phyloP scores from a whole-genome alignment of 2,888 invertebrate species.

The Plagodis pulveraria region DNA sequence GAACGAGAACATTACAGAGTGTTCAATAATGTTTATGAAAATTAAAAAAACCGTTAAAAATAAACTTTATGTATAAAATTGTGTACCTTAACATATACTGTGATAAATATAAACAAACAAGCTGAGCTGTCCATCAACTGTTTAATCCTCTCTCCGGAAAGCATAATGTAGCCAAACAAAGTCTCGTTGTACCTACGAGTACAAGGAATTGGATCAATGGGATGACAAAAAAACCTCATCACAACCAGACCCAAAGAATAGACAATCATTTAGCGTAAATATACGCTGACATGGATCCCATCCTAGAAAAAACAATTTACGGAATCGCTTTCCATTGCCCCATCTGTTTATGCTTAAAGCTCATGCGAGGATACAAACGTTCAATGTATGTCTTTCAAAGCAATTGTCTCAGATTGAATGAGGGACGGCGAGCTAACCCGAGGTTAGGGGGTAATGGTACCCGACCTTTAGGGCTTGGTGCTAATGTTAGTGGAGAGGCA shows the following conservation, averaged over 20 bases:
- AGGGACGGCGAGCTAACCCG: constrained; percentile 37
- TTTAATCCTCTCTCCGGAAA: no score
- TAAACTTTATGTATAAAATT: no score
- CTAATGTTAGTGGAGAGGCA: constrained; percentile 1
- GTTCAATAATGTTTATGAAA: no score
- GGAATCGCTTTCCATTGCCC: constrained; percentile 50
- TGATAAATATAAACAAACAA: no score
- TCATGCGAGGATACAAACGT: constrained; percentile 49
- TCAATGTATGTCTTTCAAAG: constrained; percentile 52
- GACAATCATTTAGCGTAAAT: constrained; percentile 29
- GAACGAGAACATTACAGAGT: no score
- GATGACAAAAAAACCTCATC: constrained; percentile 3
- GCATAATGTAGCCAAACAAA: no score
- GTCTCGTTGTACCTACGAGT: no score
- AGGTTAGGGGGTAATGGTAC: constrained; percentile 34
- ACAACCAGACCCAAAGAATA: constrained; percentile 24
- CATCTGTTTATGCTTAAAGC: constrained; percentile 54
- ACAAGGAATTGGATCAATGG: no score
- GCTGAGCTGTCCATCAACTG: no score
- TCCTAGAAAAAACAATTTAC: constrained; percentile 45
- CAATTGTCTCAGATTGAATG: constrained; percentile 50
- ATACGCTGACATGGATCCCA: constrained; percentile 33
- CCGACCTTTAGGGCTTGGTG: constrained; percentile 20
- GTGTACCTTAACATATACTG: no score
- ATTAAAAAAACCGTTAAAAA: no score